phyloP scores from a whole-genome alignment of 2,113 vertebrate genomes.

The Uria lomvia region DNA sequence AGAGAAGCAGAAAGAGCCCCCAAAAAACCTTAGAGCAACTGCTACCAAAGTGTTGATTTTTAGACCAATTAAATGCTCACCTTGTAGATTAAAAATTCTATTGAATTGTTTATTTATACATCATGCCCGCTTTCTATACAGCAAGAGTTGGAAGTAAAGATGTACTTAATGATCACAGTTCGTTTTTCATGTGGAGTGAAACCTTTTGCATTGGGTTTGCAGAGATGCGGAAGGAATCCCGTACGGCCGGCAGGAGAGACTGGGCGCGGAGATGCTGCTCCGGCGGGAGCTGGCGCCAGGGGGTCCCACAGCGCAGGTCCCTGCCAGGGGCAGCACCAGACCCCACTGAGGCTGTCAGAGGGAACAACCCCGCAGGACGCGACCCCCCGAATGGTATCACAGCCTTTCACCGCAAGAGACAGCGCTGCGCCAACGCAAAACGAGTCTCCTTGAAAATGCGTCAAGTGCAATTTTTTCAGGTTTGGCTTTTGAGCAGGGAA shows the following conservation, averaged over 20 bases:
- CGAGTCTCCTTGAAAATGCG: not conserved
- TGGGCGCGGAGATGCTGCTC: too few species aligned
- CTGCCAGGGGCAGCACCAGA: not conserved
- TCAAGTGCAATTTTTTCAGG: not conserved
- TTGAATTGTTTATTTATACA: slow-evolving; percentile 45
- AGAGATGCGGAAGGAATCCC: slow-evolving; percentile 14
- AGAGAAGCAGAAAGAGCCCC: not conserved
- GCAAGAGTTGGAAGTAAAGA: slow-evolving; percentile 32
- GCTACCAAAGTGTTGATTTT: not conserved
- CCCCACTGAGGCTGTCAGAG: not conserved
- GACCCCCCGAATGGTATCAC: not conserved
- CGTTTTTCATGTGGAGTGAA: slow-evolving; percentile 18
- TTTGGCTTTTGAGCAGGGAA: not conserved
- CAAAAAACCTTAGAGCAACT: not conserved
- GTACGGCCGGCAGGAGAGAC: slow-evolving; percentile 39
- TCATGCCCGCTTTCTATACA: slow-evolving; percentile 44
- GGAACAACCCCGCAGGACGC: not conserved
- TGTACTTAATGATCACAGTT: not conserved
- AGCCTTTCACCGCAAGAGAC: not conserved
- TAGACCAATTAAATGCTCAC: slow-evolving; percentile 54
- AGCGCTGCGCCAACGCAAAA: not conserved
- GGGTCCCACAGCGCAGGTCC: too few species aligned
- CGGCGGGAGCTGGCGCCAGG: too few species aligned
- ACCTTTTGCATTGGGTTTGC: slow-evolving; percentile 23
- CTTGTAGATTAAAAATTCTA: slow-evolving; percentile 56